These are phyloP conservation scores for Pecten maximus DNA, from an alignment of 2,888 invertebrate species.

Conservation along the genomic window DNA sequence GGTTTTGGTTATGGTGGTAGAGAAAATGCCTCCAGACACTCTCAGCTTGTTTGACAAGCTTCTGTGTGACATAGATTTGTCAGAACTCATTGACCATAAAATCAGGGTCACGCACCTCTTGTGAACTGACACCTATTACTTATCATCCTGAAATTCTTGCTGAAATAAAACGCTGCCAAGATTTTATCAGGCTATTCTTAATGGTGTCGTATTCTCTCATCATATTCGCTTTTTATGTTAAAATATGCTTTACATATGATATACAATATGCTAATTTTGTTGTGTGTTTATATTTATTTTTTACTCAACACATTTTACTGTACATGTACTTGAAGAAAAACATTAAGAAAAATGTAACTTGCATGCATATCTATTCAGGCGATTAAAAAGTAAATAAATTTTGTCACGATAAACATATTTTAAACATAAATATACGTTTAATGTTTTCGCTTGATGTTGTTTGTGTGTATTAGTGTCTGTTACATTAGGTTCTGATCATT, in stretches of 20 bases:
- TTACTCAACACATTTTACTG: neutral
- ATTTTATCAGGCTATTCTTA: neutral
- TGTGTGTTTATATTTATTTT: neutral
- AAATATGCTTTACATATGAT: slow-evolving; percentile 33
- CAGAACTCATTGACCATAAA: slow-evolving; percentile 20
- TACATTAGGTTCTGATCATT: neutral
- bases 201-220: neutral
- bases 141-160: neutral
- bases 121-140: slow-evolving; percentile 1
- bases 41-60: neutral
- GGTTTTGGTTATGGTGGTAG: neutral
- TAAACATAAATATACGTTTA: neutral
- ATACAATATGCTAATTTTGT: neutral
- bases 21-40: neutral
- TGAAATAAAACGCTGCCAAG: neutral
- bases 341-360: neutral
- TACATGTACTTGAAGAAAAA: neutral
- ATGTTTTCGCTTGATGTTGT: neutral
- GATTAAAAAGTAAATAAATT: neutral
- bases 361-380: neutral
- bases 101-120: slow-evolving; percentile 17
- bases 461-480: neutral
- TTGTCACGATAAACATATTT: neutral
- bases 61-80: slow-evolving; percentile 27
- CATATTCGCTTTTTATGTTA: neutral